These are phyloP conservation scores for Vidua chalybeata DNA, from an alignment of 2,113 vertebrate species.

Conservation along the genomic window DNA sequence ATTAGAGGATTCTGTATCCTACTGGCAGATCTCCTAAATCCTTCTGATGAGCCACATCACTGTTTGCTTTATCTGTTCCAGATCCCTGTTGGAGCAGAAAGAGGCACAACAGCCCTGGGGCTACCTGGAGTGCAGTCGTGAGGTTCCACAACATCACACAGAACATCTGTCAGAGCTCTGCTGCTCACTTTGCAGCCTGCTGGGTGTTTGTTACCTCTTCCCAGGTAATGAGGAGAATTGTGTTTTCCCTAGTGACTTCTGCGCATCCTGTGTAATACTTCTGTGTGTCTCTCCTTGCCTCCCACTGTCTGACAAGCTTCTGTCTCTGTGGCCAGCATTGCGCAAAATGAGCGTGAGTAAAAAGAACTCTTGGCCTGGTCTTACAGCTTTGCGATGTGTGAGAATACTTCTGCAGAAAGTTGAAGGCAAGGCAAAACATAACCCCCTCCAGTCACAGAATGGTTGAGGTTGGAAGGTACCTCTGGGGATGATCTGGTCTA, in stretches of 20 bases:
- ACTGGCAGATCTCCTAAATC: background rate
- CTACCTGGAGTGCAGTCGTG: accelerated
- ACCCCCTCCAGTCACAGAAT: background rate
- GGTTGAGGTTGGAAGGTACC: background rate
- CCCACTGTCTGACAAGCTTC: background rate
- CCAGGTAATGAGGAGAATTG: background rate
- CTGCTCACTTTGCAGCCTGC: background rate
- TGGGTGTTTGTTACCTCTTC: background rate
- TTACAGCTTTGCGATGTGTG: background rate
- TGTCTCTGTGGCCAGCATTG: background rate
- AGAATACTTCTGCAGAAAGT: background rate
- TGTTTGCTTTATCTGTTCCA: background rate
- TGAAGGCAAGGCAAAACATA: background rate
- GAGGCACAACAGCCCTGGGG: background rate
- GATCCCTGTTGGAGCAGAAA: background rate
- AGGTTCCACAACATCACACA: background rate
- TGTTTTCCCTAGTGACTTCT: background rate
- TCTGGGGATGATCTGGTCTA: background rate
- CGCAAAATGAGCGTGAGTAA: background rate
- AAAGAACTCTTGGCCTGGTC: background rate
- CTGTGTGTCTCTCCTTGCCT: background rate
- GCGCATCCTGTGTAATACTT: background rate
- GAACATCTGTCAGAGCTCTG: background rate
- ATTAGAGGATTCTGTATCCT: background rate
- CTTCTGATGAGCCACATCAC: background rate